Conservation (phyloP, 2,888 invertebrate genomes). For the Choristoneura rosaceana region DNA sequence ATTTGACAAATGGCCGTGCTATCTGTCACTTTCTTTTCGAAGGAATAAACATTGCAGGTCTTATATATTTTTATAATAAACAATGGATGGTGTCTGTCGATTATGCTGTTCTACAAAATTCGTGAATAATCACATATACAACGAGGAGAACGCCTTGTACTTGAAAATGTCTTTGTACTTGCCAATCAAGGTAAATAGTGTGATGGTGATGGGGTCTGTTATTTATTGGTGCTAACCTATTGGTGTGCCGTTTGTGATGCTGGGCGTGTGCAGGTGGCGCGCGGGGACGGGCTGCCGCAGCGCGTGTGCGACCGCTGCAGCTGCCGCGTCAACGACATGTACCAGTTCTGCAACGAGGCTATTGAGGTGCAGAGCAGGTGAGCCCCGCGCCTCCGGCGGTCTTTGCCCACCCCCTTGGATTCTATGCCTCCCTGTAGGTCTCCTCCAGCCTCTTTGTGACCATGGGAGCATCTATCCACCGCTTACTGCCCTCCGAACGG, state of each 20-base stretch:
- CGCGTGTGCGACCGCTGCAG: constrained; percentile 90
- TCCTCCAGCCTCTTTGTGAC: not conserved
- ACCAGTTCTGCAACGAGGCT: constrained; percentile 89
- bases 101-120: constrained; percentile 79
- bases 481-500: too few species aligned
- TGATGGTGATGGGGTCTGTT: constrained; percentile 13
- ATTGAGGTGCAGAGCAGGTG: constrained; percentile 88
- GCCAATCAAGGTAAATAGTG: constrained; percentile 88
- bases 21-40: constrained; percentile 66
- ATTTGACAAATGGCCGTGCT: constrained; percentile 75
- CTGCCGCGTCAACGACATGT: constrained; percentile 89
- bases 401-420: not conserved
- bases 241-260: constrained; percentile 40
- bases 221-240: constrained; percentile 39
- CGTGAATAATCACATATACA: constrained; percentile 89
- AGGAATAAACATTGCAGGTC: constrained; percentile 62
- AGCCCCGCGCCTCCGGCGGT: constrained; percentile 45
- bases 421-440: not conserved
- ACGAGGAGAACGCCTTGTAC: constrained; percentile 88
- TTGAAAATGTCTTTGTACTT: constrained; percentile 90
- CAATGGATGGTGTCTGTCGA: constrained; percentile 78
- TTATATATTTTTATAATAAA: constrained; percentile 51
- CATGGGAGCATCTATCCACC: not conserved
- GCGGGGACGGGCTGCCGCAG: constrained; percentile 89
- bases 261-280: constrained; percentile 83